A percentile compares a stretch with the other conserved stretches of the same genome.
These are phyloP conservation scores for Hemicordylus capensis DNA, from an alignment of 2,113 vertebrate genomes.

Conservation along the genomic window DNA sequence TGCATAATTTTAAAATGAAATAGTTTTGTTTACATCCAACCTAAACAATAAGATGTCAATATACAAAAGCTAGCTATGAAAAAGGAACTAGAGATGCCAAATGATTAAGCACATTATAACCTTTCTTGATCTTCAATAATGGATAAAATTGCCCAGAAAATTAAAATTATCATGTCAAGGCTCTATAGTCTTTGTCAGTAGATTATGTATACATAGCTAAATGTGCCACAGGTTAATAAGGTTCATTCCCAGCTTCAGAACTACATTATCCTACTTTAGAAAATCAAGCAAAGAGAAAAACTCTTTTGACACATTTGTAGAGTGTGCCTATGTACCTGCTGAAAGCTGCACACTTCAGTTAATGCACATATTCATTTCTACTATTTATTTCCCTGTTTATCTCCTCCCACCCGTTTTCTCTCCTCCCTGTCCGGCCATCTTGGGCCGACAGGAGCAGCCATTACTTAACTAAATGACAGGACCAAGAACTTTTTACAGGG, in stretches of 20 bases:
- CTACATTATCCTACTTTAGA: conserved; percentile 38
- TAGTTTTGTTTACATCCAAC: background rate
- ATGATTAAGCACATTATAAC: background rate
- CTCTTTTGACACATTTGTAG: conserved; percentile 32
- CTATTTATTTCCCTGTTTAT: conserved; percentile 79
- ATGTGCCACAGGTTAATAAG: conserved; percentile 81
- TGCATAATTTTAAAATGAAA: background rate
- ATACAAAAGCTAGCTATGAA: conserved; percentile 27
- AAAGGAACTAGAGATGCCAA: conserved; percentile 38
- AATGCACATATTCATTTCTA: conserved; percentile 40
- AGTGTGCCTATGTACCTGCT: conserved; percentile 29
- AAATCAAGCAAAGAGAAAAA: conserved; percentile 30
- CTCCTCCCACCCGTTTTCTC: conserved; percentile 63
- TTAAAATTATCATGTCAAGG: conserved; percentile 44
- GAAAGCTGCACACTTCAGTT: conserved; percentile 10
- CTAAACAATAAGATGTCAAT: conserved; percentile 43
- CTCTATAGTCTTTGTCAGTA: conserved; percentile 70
- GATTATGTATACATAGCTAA: conserved; percentile 60
- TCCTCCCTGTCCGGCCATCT: conserved; percentile 88
- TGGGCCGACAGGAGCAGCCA: conserved; percentile 86
- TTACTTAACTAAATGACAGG: conserved; percentile 86
- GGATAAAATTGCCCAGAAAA: conserved; percentile 1
- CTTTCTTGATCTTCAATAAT: conserved; percentile 9
- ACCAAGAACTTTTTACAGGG: conserved; percentile 75
- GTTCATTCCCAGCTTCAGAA: conserved; percentile 40